Conservation (phyloP, 2,888 invertebrate genomes). For the Diarsia dahlii region DNA sequence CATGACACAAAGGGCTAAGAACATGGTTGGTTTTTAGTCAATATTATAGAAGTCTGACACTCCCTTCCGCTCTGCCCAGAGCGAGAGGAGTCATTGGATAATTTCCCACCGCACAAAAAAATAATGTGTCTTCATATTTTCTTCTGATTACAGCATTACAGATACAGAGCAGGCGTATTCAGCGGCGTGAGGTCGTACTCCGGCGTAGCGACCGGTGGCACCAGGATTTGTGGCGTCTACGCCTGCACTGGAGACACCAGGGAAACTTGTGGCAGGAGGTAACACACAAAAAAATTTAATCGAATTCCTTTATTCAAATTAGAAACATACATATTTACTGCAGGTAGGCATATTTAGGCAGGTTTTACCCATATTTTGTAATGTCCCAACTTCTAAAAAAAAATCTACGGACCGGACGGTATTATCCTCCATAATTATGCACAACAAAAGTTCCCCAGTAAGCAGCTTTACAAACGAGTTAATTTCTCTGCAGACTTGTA, state of each 20-base stretch:
- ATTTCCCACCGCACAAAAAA: too few relatives aligned
- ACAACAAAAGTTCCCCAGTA: background rate
- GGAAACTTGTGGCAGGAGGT: constrained; percentile 86
- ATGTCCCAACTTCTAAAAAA: too few relatives aligned
- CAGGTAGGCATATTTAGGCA: too few relatives aligned
- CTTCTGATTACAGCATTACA: constrained; percentile 78
- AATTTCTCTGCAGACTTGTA: background rate
- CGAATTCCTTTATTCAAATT: background rate
- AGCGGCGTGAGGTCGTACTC: constrained; percentile 88
- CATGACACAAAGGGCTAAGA: too few relatives aligned
- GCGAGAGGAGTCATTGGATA: too few relatives aligned
- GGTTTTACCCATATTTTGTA: too few relatives aligned
- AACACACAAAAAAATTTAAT: constrained; percentile 3
- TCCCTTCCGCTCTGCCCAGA: too few relatives aligned
- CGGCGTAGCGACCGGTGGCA: constrained; percentile 85
- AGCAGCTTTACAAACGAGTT: background rate
- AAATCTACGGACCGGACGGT: background rate
- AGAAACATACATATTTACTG: background rate
- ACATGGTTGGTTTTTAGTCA: too few relatives aligned
- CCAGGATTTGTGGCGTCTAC: constrained; percentile 87
- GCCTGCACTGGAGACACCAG: constrained; percentile 86
- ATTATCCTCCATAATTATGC: background rate
- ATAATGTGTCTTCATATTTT: too few relatives aligned
- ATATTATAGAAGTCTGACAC: too few relatives aligned
- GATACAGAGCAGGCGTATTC: constrained; percentile 88